A percentile compares a stretch with the other conserved stretches of the same genome.
Conservation (phyloP, 37 sponge, comb jelly and placozoan genomes). For the Tethya wilhelma region DNA sequence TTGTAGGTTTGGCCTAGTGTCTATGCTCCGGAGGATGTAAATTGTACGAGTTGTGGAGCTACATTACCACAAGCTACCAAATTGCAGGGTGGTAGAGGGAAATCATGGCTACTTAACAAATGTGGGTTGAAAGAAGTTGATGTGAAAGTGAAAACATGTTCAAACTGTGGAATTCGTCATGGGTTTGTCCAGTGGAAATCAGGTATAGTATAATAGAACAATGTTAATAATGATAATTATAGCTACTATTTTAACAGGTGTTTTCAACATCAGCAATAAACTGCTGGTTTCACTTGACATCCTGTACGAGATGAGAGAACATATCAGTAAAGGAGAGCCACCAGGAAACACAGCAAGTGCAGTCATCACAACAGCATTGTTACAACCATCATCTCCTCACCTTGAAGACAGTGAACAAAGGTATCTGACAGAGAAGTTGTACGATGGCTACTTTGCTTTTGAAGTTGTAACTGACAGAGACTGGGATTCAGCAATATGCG, state of each 20-base stretch:
- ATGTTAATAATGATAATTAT: not conserved
- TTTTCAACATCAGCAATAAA: slow-evolving; percentile 25
- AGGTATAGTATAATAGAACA: slow-evolving; percentile 10
- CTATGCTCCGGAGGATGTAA: not conserved
- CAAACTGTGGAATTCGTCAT: slow-evolving; percentile 5
- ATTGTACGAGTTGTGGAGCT: not conserved
- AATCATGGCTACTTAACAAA: not conserved
- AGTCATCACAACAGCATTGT: not conserved
- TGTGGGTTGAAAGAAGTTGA: not conserved
- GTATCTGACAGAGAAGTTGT: slow-evolving; percentile 12
- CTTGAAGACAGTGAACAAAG: not conserved
- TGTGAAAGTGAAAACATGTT: slow-evolving; percentile 4
- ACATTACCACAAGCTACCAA: not conserved
- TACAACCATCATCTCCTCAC: not conserved
- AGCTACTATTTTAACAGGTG: no score
- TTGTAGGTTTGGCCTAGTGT: not conserved
- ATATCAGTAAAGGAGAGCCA: slow-evolving; percentile 8
- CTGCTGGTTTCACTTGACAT: slow-evolving; percentile 15
- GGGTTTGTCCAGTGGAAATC: not conserved
- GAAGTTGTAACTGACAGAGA: slow-evolving; percentile 10
- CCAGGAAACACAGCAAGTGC: not conserved
- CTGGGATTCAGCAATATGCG: slow-evolving; percentile 13
- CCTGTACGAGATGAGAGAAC: slow-evolving; percentile 15
- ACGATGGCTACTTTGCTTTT: slow-evolving; percentile 25
- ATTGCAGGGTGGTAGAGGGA: not conserved